These are phyloP conservation scores for Tetanocera ferruginea DNA, from an alignment of 2,888 invertebrate genomes.

Conservation along the genomic window DNA sequence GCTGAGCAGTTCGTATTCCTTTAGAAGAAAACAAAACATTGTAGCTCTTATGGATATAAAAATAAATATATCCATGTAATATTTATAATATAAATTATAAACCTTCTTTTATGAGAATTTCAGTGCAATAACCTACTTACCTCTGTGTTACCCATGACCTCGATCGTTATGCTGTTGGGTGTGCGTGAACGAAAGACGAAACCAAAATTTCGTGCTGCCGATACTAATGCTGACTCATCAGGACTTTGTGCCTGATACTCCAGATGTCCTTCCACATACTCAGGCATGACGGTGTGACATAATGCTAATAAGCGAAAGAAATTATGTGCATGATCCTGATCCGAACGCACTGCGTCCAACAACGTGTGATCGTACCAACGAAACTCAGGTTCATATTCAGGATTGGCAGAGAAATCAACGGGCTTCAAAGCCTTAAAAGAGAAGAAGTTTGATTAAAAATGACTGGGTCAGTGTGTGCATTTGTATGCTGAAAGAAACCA, in stretches of 20 bases:
- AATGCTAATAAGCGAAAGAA: slow-evolving; percentile 94
- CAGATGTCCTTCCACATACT: slow-evolving; percentile 82
- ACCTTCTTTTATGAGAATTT: too few species aligned
- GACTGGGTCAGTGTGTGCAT: not conserved
- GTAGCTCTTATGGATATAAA: not conserved
- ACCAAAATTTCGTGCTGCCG: slow-evolving; percentile 98
- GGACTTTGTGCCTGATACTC: slow-evolving; percentile 92
- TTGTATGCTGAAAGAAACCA: not conserved
- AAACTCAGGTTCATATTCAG: slow-evolving; percentile 91
- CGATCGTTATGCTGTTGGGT: slow-evolving; percentile 93
- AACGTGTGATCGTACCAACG: slow-evolving; percentile 92
- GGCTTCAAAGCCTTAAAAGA: slow-evolving; percentile 78
- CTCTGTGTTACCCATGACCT: slow-evolving; percentile 85
- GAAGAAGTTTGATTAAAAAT: not conserved
- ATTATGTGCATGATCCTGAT: slow-evolving; percentile 82
- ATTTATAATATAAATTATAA: not conserved
- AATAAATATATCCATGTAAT: too few species aligned
- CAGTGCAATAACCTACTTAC: slow-evolving; percentile 62
- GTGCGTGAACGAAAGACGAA: slow-evolving; percentile 96
- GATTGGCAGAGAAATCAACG: slow-evolving; percentile 95
- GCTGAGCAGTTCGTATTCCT: slow-evolving; percentile 95
- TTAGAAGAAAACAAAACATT: slow-evolving; percentile 54
- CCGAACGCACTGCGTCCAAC: slow-evolving; percentile 83
- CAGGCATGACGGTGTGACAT: slow-evolving; percentile 99
- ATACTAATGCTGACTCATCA: slow-evolving; percentile 96